These are phyloP conservation scores for Pyrrhosoma nymphula DNA, from an alignment of 2,888 invertebrate genomes.

Conservation along the genomic window DNA sequence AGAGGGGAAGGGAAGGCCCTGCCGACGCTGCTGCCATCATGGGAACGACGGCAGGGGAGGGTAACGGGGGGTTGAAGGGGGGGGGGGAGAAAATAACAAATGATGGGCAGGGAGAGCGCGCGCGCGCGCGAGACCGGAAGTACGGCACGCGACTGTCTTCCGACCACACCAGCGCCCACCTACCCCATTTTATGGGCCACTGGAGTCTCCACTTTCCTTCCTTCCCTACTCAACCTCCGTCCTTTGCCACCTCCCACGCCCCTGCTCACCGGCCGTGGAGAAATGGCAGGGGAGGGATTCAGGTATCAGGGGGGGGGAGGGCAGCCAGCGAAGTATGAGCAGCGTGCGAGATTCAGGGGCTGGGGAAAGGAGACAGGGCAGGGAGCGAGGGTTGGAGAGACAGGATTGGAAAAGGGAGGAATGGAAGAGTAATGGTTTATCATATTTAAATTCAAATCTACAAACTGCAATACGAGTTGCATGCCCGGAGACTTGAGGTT, in stretches of 20 bases:
- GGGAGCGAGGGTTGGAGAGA: not conserved
- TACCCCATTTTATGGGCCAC: not conserved
- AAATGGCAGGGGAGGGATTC: not conserved
- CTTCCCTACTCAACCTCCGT: not conserved
- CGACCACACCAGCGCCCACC: not conserved
- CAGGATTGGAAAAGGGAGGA: not conserved
- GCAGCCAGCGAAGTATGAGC: not conserved
- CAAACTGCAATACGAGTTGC: too few relatives aligned
- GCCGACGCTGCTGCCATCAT: not conserved
- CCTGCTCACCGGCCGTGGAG: conserved; percentile 44
- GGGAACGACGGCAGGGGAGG: too few relatives aligned
- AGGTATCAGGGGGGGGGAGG: not conserved
- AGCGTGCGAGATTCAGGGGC: not conserved
- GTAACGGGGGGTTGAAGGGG: not conserved
- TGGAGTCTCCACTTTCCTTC: not conserved
- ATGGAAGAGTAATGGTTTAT: too few relatives aligned
- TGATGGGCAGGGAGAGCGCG: conserved; percentile 2
- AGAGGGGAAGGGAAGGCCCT: not conserved
- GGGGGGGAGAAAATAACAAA: conserved; percentile 41
- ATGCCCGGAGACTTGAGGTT: too few relatives aligned
- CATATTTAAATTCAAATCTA: too few relatives aligned
- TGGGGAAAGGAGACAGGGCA: not conserved
- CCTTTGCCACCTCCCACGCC: not conserved
- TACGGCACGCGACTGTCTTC: conserved; percentile 59
- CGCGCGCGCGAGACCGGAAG: conserved; percentile 55